A percentile compares a stretch with the other conserved stretches of the same genome.
Evolutionary conservation across 1,140 invertebrate species (phyloP).

Genomic region (Drosophila azteca): DNA sequence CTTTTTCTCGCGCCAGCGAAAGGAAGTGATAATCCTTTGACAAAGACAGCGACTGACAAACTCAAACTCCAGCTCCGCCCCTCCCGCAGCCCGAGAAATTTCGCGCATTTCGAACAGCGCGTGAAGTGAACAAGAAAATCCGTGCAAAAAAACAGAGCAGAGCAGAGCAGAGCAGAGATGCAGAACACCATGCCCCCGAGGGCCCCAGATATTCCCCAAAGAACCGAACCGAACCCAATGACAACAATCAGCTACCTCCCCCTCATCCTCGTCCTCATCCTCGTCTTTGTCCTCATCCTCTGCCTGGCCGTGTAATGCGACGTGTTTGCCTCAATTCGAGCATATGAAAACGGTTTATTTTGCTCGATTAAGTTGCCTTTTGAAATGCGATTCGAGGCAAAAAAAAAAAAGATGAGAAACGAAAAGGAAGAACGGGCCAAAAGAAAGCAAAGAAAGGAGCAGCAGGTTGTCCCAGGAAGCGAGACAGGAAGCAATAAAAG

Average conservation of each 20-base stretch:
- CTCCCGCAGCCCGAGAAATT: constrained; percentile 47
- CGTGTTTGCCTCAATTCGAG: constrained; percentile 80
- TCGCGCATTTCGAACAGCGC: constrained; percentile 71
- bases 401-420: constrained; percentile 9
- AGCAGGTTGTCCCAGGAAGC: constrained; percentile 61
- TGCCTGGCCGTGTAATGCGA: constrained; percentile 64
- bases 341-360: constrained; percentile 83
- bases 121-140: constrained; percentile 63
- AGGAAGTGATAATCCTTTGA: constrained; percentile 81
- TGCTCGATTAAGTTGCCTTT: constrained; percentile 83
- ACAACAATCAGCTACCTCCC: constrained; percentile 40
- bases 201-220: constrained; percentile 55
- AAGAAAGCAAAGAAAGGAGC: constrained; percentile 3
- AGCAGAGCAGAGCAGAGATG: background rate
- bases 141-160: constrained; percentile 28
- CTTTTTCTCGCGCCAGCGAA: constrained; percentile 11
- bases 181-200: background rate
- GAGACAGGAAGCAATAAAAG: constrained; percentile 75
- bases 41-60: constrained; percentile 50
- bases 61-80: background rate
- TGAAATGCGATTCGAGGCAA: constrained; percentile 60
- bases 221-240: constrained; percentile 35
- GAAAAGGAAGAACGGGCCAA: constrained; percentile 3
- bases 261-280: background rate
- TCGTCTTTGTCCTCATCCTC: background rate